These are phyloP conservation scores for Azemiops feae DNA, from an alignment of 2,113 vertebrate species.

Conservation along the genomic window DNA sequence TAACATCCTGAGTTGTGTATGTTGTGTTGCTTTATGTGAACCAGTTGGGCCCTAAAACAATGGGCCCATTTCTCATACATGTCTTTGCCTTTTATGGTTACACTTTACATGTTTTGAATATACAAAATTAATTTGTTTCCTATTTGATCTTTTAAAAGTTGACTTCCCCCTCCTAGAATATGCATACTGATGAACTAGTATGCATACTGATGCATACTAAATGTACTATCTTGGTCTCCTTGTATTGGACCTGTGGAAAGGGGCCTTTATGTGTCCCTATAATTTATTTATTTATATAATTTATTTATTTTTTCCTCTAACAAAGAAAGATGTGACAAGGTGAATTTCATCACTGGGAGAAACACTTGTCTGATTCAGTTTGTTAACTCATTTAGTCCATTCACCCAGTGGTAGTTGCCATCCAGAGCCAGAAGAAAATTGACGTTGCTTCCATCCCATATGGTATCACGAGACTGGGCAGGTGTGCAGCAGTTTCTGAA, in stretches of 20 bases:
- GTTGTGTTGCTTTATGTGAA: not conserved
- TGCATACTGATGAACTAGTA: not conserved
- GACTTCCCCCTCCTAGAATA: not conserved
- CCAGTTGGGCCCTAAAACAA: not conserved
- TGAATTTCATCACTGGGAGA: not conserved
- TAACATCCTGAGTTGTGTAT: not conserved
- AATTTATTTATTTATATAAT: not conserved
- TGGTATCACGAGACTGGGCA: not conserved
- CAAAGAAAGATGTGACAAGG: not conserved
- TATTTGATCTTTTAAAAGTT: not conserved
- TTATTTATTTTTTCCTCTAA: not conserved
- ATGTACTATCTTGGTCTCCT: not conserved
- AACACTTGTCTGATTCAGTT: not conserved
- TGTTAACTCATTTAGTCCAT: not conserved
- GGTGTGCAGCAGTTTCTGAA: not conserved
- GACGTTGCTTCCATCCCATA: not conserved
- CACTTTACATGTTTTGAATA: not conserved
- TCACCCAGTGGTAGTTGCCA: not conserved
- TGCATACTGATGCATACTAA: not conserved
- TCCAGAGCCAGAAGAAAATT: not conserved
- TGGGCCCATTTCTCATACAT: not conserved
- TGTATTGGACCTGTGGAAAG: not conserved
- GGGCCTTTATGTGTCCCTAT: not conserved
- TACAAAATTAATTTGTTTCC: not conserved
- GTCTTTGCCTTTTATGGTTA: not conserved